phyloP scores from a whole-genome alignment of 1,140 invertebrate genomes.

The Stegodyphus dumicola region DNA sequence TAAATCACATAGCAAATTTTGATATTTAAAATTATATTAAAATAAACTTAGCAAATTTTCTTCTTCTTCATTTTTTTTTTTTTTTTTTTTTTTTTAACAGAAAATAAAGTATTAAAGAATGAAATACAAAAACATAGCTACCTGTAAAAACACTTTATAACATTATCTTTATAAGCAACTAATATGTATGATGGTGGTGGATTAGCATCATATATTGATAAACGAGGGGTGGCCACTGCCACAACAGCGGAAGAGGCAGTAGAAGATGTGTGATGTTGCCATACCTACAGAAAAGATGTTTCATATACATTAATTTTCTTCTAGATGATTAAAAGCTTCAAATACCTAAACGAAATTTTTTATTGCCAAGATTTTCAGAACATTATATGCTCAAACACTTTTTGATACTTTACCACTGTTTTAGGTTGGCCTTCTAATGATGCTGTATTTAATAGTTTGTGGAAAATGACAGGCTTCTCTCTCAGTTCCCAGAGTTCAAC shows the following conservation, averaged over 20 bases:
- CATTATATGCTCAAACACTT: too few relatives aligned
- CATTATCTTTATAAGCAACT: slow-evolving; percentile 80
- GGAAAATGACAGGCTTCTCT: slow-evolving; percentile 81
- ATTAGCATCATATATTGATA: slow-evolving; percentile 74
- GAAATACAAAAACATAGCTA: slow-evolving; percentile 67
- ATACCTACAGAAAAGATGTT: slow-evolving; percentile 67
- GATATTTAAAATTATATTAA: too few relatives aligned
- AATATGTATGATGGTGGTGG: slow-evolving; percentile 77
- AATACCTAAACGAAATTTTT: too few relatives aligned
- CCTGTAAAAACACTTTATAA: slow-evolving; percentile 79
- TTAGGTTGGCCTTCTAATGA: slow-evolving; percentile 70
- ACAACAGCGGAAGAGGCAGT: slow-evolving; percentile 70
- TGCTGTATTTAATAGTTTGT: slow-evolving; percentile 79
- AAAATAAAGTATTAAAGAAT: too few relatives aligned
- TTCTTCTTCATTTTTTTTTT: too few relatives aligned
- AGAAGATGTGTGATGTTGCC: slow-evolving; percentile 77
- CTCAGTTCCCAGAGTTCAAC: slow-evolving; percentile 89
- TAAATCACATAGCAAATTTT: too few relatives aligned
- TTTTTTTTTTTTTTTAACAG: too few relatives aligned
- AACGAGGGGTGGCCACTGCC: slow-evolving; percentile 74
- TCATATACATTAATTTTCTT: too few relatives aligned
- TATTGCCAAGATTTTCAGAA: too few relatives aligned
- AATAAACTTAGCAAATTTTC: too few relatives aligned
- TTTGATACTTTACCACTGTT: slow-evolving; percentile 73
- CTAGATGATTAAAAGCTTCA: too few relatives aligned